Conservation (phyloP, 2,113 vertebrate species). For the Chamaetylas fuelleborni region DNA sequence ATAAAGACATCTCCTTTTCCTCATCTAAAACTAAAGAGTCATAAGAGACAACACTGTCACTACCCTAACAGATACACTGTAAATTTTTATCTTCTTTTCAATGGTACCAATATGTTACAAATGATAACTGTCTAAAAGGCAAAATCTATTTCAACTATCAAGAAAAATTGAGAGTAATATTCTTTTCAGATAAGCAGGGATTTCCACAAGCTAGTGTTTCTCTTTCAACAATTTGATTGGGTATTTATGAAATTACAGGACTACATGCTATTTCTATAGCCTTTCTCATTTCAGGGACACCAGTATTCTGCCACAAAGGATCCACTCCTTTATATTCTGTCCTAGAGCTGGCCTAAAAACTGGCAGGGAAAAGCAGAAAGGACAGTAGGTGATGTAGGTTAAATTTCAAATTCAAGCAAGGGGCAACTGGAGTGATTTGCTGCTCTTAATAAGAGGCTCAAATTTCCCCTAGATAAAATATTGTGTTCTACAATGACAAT, state of each 20-base stretch:
- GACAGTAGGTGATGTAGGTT: background rate
- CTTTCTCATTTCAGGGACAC: background rate
- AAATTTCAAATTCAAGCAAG: background rate
- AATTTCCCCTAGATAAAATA: background rate
- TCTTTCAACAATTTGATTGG: background rate
- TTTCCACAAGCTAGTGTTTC: background rate
- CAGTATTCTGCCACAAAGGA: background rate
- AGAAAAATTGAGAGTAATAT: background rate
- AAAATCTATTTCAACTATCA: background rate
- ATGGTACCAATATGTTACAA: background rate
- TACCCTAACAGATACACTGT: background rate
- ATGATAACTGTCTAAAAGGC: background rate
- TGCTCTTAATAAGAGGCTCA: background rate
- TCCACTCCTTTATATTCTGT: background rate
- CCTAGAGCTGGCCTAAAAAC: background rate
- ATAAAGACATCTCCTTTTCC: background rate
- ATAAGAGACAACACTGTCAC: background rate
- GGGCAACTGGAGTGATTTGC: background rate
- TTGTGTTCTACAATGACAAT: background rate
- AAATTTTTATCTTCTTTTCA: background rate
- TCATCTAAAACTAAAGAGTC: background rate
- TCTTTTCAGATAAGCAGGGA: background rate
- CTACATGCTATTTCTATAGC: background rate
- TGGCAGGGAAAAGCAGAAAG: background rate
- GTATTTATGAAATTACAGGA: conserved; percentile 14